phyloP scores from a whole-genome alignment of 2,113 vertebrate species.

The Prinia subflava region DNA sequence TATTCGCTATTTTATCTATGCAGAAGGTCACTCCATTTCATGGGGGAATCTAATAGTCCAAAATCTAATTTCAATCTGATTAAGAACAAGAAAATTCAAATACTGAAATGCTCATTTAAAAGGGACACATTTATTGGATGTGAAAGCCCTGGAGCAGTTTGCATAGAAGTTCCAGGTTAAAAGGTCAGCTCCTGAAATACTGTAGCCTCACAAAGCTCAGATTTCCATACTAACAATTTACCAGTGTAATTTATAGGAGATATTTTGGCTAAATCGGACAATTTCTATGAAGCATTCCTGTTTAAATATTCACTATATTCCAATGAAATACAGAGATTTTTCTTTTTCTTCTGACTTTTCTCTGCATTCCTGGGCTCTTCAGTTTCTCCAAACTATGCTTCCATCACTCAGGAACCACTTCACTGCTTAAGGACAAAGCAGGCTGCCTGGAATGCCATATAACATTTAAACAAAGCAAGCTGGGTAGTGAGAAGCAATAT shows the following conservation, averaged over 20 bases:
- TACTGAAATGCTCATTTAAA: not conserved
- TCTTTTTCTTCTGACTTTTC: not conserved
- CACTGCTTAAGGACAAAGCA: not conserved
- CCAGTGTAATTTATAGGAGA: not conserved
- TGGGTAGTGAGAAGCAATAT: not conserved
- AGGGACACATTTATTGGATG: not conserved
- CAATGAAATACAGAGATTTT: not conserved
- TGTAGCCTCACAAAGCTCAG: not conserved
- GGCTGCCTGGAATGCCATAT: not conserved
- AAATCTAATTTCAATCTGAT: slow-evolving; percentile 26
- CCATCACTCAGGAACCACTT: not conserved
- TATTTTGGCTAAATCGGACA: not conserved
- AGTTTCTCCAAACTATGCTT: not conserved
- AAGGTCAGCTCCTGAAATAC: slow-evolving; percentile 27
- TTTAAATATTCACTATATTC: not conserved
- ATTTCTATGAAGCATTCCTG: not conserved
- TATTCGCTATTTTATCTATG: not conserved
- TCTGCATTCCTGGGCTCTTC: not conserved
- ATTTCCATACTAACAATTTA: not conserved
- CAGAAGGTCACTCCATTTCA: slow-evolving; percentile 1
- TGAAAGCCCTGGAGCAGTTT: not conserved
- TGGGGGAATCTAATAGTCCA: not conserved
- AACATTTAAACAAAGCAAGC: not conserved
- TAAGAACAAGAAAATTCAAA: not conserved
- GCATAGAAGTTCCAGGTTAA: not conserved